Evolutionary conservation across 2,888 invertebrate genomes (phyloP), one percentile per base, ranked within the genome.

Genomic region (Creontiades dilutus): DNA sequence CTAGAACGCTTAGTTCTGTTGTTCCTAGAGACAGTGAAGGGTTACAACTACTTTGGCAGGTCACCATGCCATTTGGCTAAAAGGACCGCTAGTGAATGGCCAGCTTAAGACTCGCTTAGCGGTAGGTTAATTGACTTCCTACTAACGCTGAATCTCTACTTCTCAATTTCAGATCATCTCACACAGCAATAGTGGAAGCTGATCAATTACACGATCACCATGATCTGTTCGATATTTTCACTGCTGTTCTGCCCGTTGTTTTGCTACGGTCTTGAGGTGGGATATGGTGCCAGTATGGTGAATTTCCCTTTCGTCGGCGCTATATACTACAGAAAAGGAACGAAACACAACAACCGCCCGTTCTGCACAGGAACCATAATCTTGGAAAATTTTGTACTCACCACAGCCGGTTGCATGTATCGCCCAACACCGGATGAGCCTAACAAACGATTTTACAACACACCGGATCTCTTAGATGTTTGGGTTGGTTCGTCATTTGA

Each of bases 201-300:
- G 37, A 7, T 37, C 37, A 7, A n/a, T 37, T 37, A 7, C 37
- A 37, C 37, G 37, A n/a, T 23, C 3, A 27, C 57, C 13, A 52
- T 84, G 48, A 16, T 13, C 48, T 23, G 48, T 55, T 52, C 19
- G 28, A 52, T 23, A 7, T 12, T 80, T 3, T 0, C 46, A 0
- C 80, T 80, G 1, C 4, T 68, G 68, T 23, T 68, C 4, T 23
- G n/a, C 7, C 68, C 68, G 19, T 19, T 68, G 68, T 9, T 68
- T 12, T 68, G 68, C 68, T 11, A 0, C 11, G 27, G 68, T 23
- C 23, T 68, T 0, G 68, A 68, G 27, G 23, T 68, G 23, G 68
- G 68, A 23, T 68, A 68, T 11, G 23, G 23, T 68, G 68, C 68
- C 27, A 68, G 68, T 19, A 68, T 68, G 68, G 68, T 68, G 11